These are phyloP conservation scores for Torymus auratus DNA, from an alignment of 2,888 invertebrate genomes.

Conservation along the genomic window DNA sequence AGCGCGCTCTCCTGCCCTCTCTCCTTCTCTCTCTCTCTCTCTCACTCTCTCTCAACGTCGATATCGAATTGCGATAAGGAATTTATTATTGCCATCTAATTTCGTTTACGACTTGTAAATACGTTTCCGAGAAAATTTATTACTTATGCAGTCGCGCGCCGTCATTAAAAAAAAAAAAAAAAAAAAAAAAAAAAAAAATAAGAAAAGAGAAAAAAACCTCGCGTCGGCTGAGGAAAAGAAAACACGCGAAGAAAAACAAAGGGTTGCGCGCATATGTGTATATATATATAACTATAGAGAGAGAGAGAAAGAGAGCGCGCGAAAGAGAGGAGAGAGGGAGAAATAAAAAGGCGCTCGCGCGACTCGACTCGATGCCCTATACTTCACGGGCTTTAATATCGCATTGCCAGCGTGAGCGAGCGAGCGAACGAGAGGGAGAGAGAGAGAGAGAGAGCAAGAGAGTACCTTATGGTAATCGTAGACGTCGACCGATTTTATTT, in stretches of 20 bases:
- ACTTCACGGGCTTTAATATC: slow-evolving; percentile 51
- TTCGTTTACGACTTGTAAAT: slow-evolving; percentile 58
- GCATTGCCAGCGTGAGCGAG: slow-evolving; percentile 33
- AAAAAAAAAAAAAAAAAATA: slow-evolving; percentile 12
- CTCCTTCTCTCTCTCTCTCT: slow-evolving; percentile 7
- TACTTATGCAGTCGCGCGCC: slow-evolving; percentile 46
- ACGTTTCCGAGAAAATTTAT: slow-evolving; percentile 58
- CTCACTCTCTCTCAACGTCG: slow-evolving; percentile 31
- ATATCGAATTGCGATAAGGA: slow-evolving; percentile 58
- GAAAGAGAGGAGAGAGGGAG: background rate
- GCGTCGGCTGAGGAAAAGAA: slow-evolving; percentile 16
- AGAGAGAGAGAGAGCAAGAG: background rate
- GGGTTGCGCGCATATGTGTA: slow-evolving; percentile 34
- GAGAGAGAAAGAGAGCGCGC: no score
- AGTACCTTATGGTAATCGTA: slow-evolving; percentile 54
- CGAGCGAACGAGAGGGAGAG: slow-evolving; percentile 5
- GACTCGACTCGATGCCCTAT: slow-evolving; percentile 29
- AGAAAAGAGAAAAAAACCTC: background rate
- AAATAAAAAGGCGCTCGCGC: slow-evolving; percentile 38
- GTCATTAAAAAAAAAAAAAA: slow-evolving; percentile 33
- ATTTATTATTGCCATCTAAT: slow-evolving; percentile 60
- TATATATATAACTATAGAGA: background rate
- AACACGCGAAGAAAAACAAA: slow-evolving; percentile 55
- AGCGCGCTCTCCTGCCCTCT: slow-evolving; percentile 32
- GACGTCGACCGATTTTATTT: slow-evolving; percentile 53